These are phyloP conservation scores for Pemphredon lugubris DNA, from an alignment of 2,888 invertebrate species.

Conservation along the genomic window DNA sequence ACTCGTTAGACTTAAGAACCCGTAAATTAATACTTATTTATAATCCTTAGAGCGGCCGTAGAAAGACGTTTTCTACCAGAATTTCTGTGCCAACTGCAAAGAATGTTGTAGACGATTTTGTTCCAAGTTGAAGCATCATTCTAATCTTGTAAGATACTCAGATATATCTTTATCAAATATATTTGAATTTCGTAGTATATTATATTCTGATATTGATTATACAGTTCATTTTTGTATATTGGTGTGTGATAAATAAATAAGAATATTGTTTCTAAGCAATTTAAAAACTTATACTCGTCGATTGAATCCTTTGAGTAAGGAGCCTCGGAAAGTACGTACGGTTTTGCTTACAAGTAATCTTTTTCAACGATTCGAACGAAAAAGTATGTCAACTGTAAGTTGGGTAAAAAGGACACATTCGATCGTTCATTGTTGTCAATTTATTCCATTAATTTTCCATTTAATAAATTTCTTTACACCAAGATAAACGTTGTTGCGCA, in stretches of 20 bases:
- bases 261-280: slow-evolving; percentile 81
- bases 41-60: slow-evolving; percentile 74
- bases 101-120: slow-evolving; percentile 79
- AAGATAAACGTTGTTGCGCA: too few species aligned
- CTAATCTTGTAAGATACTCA: slow-evolving; percentile 81
- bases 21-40: slow-evolving; percentile 80
- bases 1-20: slow-evolving; percentile 75
- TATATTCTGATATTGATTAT: slow-evolving; percentile 81
- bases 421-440: too few species aligned
- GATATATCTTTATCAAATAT: slow-evolving; percentile 80
- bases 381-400: too few species aligned
- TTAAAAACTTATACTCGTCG: slow-evolving; percentile 12
- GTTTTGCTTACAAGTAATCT: background rate
- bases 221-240: slow-evolving; percentile 81
- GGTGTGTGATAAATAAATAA: slow-evolving; percentile 82
- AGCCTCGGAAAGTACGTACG: background rate
- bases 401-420: too few species aligned
- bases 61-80: slow-evolving; percentile 77
- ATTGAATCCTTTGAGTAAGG: too few species aligned
- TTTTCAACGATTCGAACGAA: too few species aligned
- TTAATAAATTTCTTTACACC: too few species aligned
- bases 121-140: slow-evolving; percentile 77
- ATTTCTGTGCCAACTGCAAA: slow-evolving; percentile 80
- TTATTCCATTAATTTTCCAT: too few species aligned
- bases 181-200: slow-evolving; percentile 81